phyloP scores from a whole-genome alignment of 2,113 vertebrate species.

The Xiphophorus hellerii region DNA sequence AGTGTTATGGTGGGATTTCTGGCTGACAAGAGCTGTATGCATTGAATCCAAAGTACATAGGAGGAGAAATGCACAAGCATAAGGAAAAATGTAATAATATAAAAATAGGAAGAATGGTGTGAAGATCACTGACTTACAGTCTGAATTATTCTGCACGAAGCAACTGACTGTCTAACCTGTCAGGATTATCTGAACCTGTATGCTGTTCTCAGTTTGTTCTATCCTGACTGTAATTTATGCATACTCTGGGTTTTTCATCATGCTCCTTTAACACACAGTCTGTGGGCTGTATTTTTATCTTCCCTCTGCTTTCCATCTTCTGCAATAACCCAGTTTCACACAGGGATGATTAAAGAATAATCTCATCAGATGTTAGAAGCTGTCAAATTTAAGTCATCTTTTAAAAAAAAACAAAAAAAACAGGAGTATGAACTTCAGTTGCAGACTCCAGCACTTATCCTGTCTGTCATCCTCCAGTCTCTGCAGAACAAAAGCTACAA shows the following conservation, averaged over 20 bases:
- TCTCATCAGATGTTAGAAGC: slow-evolving; percentile 24
- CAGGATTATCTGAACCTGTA: neutral
- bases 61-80: too few species aligned
- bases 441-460: neutral
- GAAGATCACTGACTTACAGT: neutral
- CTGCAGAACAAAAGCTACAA: slow-evolving; percentile 98
- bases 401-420: neutral
- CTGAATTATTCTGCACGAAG: neutral
- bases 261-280: slow-evolving; percentile 3
- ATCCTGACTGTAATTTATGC: slow-evolving; percentile 1
- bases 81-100: too few species aligned
- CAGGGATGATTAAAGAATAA: slow-evolving; percentile 17
- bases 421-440: slow-evolving; percentile 5
- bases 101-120: too few species aligned
- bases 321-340: slow-evolving; percentile 31
- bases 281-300: slow-evolving; percentile 8
- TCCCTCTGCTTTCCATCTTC: neutral
- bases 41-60: neutral
- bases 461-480: slow-evolving; percentile 82
- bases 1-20: too few species aligned
- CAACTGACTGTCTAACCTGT: neutral
- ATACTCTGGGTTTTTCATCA: slow-evolving; percentile 1
- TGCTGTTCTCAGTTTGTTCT: neutral
- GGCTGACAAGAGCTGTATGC: neutral
- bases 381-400: slow-evolving; percentile 17